Evolutionary conservation across 2,888 invertebrate species (phyloP).

Genomic region (Flabesymbios commensalis): DNA sequence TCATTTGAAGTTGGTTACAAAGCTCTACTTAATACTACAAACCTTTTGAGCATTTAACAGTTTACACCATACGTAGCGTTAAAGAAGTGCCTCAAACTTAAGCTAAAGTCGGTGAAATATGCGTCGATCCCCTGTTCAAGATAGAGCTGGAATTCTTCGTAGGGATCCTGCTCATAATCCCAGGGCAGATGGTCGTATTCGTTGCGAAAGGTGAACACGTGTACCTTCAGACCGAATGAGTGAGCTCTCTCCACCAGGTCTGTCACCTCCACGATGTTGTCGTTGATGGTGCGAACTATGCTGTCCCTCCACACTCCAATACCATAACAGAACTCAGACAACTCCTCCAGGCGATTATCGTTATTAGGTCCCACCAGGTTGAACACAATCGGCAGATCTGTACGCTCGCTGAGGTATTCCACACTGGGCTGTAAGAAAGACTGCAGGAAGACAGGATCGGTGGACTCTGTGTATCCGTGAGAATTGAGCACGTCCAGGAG

Average conservation of each 20-base stretch:
- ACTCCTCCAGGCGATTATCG: constrained; percentile 13
- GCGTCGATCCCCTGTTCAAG: constrained; percentile 35
- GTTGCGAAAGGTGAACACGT: constrained; percentile 32
- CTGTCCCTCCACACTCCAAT: constrained; percentile 21
- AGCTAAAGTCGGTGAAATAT: constrained; percentile 40
- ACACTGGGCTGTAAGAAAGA: constrained; percentile 26
- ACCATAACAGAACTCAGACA: constrained; percentile 22
- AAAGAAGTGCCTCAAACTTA: constrained; percentile 14
- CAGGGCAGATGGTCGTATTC: constrained; percentile 30
- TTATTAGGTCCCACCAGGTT: background rate
- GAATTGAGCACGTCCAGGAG: constrained; percentile 18
- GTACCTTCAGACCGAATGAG: constrained; percentile 20
- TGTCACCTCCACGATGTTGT: constrained; percentile 11
- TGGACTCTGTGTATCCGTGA: constrained; percentile 19
- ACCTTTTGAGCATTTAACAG: too few species aligned
- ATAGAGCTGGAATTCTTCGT: constrained; percentile 25
- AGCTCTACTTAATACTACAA: too few species aligned
- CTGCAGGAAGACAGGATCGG: constrained; percentile 30
- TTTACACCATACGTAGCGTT: constrained; percentile 14
- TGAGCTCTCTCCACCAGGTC: constrained; percentile 22
- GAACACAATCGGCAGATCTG: constrained; percentile 19
- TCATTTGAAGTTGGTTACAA: too few species aligned
- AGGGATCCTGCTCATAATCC: constrained; percentile 32
- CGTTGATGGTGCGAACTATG: constrained; percentile 7
- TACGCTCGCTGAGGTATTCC: constrained; percentile 5